phyloP scores from a whole-genome alignment of 2,113 vertebrate genomes.

The Phalacrocorax pelagicus region DNA sequence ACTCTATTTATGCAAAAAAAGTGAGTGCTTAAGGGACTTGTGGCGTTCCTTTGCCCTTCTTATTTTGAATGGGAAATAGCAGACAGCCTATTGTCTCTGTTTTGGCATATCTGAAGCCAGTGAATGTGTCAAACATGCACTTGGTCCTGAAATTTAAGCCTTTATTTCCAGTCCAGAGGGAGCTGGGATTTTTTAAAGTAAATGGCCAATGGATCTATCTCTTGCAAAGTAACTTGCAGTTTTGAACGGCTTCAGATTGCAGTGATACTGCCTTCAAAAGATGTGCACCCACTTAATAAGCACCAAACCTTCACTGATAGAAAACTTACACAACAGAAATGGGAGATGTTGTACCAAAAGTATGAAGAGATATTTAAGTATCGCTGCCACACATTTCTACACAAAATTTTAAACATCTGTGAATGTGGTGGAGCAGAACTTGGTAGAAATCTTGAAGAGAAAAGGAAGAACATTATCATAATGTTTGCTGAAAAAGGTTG shows the following conservation, averaged over 20 bases:
- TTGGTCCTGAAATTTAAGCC: constrained; percentile 11
- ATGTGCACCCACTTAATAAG: neutral
- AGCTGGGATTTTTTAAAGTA: neutral
- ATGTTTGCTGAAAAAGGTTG: neutral
- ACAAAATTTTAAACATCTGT: neutral
- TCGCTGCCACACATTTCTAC: neutral
- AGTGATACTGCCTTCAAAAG: neutral
- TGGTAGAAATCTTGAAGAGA: neutral
- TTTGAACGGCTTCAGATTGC: neutral
- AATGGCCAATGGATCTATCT: neutral
- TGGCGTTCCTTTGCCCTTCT: neutral
- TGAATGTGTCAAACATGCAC: neutral
- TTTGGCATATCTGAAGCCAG: neutral
- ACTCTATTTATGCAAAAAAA: neutral
- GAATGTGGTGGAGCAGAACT: neutral
- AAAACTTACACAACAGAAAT: neutral
- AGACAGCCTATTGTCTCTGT: constrained; percentile 1
- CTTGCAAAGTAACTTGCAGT: neutral
- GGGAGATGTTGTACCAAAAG: neutral
- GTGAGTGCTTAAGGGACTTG: neutral
- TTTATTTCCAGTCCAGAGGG: neutral
- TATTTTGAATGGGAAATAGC: neutral
- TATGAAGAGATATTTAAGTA: neutral
- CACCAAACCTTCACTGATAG: neutral
- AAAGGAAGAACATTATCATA: neutral